Conservation (phyloP, 2,888 invertebrate genomes). For the Aphidoletes aphidimyza region DNA sequence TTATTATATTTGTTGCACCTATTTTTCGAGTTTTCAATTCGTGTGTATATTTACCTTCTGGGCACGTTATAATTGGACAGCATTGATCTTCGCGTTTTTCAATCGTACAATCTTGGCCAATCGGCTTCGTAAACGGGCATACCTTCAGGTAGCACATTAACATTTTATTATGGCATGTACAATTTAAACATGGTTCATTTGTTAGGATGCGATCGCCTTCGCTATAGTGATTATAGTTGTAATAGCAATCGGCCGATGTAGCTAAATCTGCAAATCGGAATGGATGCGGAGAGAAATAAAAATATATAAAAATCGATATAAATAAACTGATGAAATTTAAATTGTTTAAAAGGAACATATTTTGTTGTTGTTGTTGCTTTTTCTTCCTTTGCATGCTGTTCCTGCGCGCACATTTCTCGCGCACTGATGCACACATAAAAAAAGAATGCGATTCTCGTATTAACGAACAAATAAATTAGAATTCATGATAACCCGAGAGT, state of each 20-base stretch:
- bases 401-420: neutral
- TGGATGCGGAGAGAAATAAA: neutral
- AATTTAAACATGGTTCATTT: slow-evolving; percentile 94
- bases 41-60: slow-evolving; percentile 76
- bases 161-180: slow-evolving; percentile 94
- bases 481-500: neutral
- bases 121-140: slow-evolving; percentile 92
- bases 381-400: neutral
- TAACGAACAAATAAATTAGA: slow-evolving; percentile 25
- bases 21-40: neutral
- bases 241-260: slow-evolving; percentile 81
- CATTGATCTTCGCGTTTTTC: slow-evolving; percentile 93
- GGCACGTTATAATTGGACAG: slow-evolving; percentile 92
- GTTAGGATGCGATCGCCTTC: slow-evolving; percentile 94
- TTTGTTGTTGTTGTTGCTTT: neutral
- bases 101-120: slow-evolving; percentile 90
- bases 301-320: slow-evolving; percentile 21
- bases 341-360: slow-evolving; percentile 1
- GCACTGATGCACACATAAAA: neutral
- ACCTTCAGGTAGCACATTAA: slow-evolving; percentile 94
- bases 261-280: slow-evolving; percentile 30
- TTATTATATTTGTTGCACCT: slow-evolving; percentile 52
- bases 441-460: neutral
- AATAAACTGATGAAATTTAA: slow-evolving; percentile 50
- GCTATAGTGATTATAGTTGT: slow-evolving; percentile 92